Base-by-base conservation (phyloP, 2,113 vertebrate species). In the Ophiodon elongatus region DNA sequence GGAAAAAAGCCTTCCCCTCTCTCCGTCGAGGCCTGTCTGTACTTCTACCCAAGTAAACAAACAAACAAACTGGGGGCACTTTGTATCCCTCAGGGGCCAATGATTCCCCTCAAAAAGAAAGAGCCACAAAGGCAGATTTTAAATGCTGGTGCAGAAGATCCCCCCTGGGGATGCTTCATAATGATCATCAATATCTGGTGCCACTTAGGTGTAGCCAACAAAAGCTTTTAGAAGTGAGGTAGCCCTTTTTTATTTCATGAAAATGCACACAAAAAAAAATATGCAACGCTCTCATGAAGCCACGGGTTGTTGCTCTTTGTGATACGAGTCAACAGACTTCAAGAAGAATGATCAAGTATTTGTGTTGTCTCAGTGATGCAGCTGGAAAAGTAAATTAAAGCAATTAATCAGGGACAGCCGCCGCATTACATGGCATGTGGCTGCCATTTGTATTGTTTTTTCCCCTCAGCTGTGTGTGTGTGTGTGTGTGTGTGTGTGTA, bases 361-460 rank as follows among this genome's bases (percentile, higher is more conserved):
- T 77, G 72, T 68, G 76, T 77, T 85, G 77, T 79, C 70, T 80
- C 78, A 68, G 68, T 73, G 73, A 50, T 74, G 71, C 79, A 87
- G 65, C 79, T 80, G 80, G 57, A 85, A 84, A 81, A 88, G 68
- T 29, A 90, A 90, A 93, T 91, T 41, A 89, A 92, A 90, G 84
- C 76, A 82, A 86, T 91, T 88, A 78, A 85, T 94, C 89, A 85
- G 39, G 37, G 25, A 23, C 21, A 14, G 71, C n/a, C 23, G 47
- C 75, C 52, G 86, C 77, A 80, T 83, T 83, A 84, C 76, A 62
- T 60, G 82, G 65, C 78, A 70, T 65, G 73, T 65, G 72, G 80
- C 66, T 75, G 67, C 74, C 63, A 43, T 80, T 82, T 77, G 29
- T 74, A 62, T 82, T 78, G 57, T 80, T 77, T 56, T 45, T 66